Evolutionary conservation across 2,888 invertebrate species (phyloP).

Genomic region (Blomia tropicalis): DNA sequence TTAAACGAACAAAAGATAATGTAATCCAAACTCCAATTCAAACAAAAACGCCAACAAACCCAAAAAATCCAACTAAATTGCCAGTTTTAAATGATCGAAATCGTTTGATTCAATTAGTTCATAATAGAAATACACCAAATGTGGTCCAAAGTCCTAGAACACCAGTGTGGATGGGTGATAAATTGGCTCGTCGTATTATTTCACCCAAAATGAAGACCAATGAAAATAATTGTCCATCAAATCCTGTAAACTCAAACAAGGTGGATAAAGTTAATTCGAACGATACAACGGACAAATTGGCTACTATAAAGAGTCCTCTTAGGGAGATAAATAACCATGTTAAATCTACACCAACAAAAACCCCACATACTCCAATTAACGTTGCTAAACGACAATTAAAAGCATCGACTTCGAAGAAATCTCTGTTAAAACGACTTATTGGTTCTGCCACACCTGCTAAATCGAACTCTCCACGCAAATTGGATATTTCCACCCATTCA

Average conservation of each 20-base stretch:
- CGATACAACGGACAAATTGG: not conserved
- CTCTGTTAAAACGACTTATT: slow-evolving; percentile 24
- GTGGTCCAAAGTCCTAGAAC: not conserved
- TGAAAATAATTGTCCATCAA: not conserved
- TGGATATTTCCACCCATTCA: slow-evolving; percentile 45
- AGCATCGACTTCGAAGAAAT: slow-evolving; percentile 19
- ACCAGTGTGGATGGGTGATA: not conserved
- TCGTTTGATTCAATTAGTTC: not conserved
- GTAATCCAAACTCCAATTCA: not conserved
- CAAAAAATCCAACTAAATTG: not conserved
- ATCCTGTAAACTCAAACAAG: not conserved
- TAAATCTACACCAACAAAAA: not conserved
- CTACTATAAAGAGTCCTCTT: slow-evolving; percentile 16
- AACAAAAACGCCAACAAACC: not conserved
- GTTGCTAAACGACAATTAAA: not conserved
- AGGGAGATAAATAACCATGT: not conserved
- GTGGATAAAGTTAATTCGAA: slow-evolving; percentile 1
- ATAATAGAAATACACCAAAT: not conserved
- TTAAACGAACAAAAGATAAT: not conserved
- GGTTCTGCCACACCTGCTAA: slow-evolving; percentile 25
- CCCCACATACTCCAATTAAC: slow-evolving; percentile 20
- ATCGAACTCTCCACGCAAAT: slow-evolving; percentile 9
- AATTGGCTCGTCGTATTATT: not conserved
- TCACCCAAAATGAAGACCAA: not conserved
- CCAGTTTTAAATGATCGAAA: not conserved